Base-by-base conservation (phyloP, 2,888 invertebrate species). In the Drosophila anomalipes region DNA sequence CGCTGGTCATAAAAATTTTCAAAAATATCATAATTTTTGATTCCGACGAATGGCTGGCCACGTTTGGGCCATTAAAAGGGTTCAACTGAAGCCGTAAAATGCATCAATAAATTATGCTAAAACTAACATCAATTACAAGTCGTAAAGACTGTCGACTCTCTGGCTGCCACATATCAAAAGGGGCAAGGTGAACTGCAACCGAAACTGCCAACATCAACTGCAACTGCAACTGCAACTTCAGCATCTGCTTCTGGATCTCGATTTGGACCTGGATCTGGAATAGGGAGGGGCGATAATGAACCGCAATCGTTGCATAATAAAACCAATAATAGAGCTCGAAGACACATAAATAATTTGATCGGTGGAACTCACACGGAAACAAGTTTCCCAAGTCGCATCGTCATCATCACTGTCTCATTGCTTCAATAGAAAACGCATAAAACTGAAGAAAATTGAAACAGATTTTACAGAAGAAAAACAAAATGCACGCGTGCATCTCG, bases 111-210 rank as follows among this genome's bases (percentile, higher is more conserved):
- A 91, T 91, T 87, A 90, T 89, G 90, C 79, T 79, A 91, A 91
- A 91, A 91, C 91, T 79, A 91, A 91, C 91, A 91, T 91, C 91
- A 91, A 91, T 90, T 91, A 91, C 90, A 82, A 82, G 82, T 90
- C 91, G 82, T 90, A 91, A 90, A 88, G 76, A 30, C 47, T 47
- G 47, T 26, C 47, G 47, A 47, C 71, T 61, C 44, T 67, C 41
- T 44, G 65, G 59, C 72, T 49, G 58, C 57, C 54, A 6, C 33
- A 47, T 26, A 47, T 33, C 54, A 7, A 33, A 28, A 28, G 59
- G 52, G 65, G 69, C 75, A 71, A 84, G 89, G 71, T 70, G 72
- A 57, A 61, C 69, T 60, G 47, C 73, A 53, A 66, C 65, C 70
- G 61, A 33, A 33, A 33, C 33, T 33, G 33, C 12, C 53, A 26